A percentile compares a stretch with the other conserved stretches of the same genome.
Evolutionary conservation across 1,140 invertebrate species (phyloP).

Genomic region (Pachyrhynchus sulphureomaculatus): DNA sequence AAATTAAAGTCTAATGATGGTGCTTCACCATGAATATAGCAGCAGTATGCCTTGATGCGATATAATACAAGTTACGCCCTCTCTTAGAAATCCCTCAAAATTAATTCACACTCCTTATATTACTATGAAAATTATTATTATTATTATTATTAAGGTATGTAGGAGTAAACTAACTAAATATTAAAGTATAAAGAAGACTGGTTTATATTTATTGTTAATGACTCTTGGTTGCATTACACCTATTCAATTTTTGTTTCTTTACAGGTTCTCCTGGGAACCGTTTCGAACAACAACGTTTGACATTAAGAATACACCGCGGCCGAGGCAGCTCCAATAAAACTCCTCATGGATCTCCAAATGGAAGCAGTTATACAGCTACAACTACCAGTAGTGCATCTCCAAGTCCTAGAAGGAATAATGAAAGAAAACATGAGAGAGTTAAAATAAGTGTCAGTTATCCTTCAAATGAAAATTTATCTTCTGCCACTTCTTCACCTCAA

Average conservation of each 20-base stretch:
- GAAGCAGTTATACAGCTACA: slow-evolving; percentile 60
- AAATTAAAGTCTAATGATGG: too few relatives aligned
- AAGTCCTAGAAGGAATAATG: slow-evolving; percentile 60
- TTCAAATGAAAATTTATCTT: slow-evolving; percentile 72
- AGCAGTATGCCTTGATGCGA: too few relatives aligned
- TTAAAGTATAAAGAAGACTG: too few relatives aligned
- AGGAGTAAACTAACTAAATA: background rate
- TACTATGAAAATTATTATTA: too few relatives aligned
- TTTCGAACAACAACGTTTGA: slow-evolving; percentile 84
- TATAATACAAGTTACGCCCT: too few relatives aligned
- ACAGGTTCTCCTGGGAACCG: slow-evolving; percentile 58
- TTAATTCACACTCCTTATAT: too few relatives aligned
- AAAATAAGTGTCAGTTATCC: slow-evolving; percentile 83
- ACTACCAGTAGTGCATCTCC: slow-evolving; percentile 58
- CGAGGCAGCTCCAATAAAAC: slow-evolving; percentile 59
- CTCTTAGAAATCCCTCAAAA: too few relatives aligned
- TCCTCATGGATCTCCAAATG: slow-evolving; percentile 58
- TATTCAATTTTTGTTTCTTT: too few relatives aligned
- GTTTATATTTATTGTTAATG: too few relatives aligned
- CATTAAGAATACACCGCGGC: slow-evolving; percentile 88
- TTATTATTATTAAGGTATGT: background rate
- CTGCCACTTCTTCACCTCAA: slow-evolving; percentile 48
- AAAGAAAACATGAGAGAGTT: slow-evolving; percentile 69
- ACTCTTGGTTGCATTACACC: too few relatives aligned
- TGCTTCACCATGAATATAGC: too few relatives aligned